Conservation (phyloP, 1,140 invertebrate species). For the Procambarus clarkii region DNA sequence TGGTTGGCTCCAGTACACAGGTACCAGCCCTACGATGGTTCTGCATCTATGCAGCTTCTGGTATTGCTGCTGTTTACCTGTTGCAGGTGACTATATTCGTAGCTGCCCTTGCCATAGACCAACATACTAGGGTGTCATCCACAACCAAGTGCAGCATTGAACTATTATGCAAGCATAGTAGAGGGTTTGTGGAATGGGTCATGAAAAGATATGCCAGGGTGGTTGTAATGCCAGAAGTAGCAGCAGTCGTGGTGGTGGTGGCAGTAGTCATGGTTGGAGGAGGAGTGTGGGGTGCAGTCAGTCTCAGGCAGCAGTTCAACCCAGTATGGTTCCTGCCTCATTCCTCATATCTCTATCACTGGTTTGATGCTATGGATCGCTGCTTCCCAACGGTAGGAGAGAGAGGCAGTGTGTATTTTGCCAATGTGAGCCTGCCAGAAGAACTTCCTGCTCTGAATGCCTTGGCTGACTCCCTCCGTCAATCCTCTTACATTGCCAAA, state of each 20-base stretch:
- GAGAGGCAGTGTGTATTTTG: conserved; percentile 31
- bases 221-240: conserved; percentile 26
- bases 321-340: conserved; percentile 79
- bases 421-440: conserved; percentile 79
- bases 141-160: not conserved
- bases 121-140: conserved; percentile 75
- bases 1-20: conserved; percentile 80
- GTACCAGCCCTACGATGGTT: conserved; percentile 78
- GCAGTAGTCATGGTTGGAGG: conserved; percentile 74
- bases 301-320: conserved; percentile 79
- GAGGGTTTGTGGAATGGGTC: not conserved
- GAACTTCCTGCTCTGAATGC: conserved; percentile 80
- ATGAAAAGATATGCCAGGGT: conserved; percentile 27
- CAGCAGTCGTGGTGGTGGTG: conserved; percentile 76
- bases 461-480: conserved; percentile 78
- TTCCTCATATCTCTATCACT: conserved; percentile 73
- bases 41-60: conserved; percentile 78
- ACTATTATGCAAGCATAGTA: no score
- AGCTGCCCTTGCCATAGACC: conserved; percentile 79
- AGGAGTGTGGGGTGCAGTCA: conserved; percentile 76
- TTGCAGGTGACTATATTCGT: conserved; percentile 80
- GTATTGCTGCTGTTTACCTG: conserved; percentile 78
- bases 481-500: conserved; percentile 78
- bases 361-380: conserved; percentile 41
- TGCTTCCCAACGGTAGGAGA: conserved; percentile 77